A percentile compares a stretch with the other conserved stretches of the same genome.
Evolutionary conservation across 1,140 invertebrate genomes (phyloP).

Genomic region (Procambarus virginalis): DNA sequence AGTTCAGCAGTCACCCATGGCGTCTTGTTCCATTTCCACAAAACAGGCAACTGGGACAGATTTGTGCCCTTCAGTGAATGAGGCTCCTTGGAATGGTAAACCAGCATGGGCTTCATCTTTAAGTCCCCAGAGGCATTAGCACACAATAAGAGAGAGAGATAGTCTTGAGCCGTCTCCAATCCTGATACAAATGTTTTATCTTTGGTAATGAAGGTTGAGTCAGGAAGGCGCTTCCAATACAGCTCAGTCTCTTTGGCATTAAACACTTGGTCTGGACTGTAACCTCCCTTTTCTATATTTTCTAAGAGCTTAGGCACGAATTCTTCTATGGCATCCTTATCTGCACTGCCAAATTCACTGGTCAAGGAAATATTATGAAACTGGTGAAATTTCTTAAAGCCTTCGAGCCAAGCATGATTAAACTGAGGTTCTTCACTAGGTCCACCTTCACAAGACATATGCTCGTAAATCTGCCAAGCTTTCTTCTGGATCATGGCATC

Average conservation of each 20-base stretch:
- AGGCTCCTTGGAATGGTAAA: conserved; percentile 5
- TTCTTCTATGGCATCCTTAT: not conserved
- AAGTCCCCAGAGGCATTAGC: conserved; percentile 14
- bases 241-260: conserved; percentile 16
- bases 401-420: not conserved
- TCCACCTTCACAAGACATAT: not conserved
- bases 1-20: conserved; percentile 22
- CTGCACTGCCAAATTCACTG: conserved; percentile 1
- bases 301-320: not conserved
- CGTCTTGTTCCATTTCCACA: conserved; percentile 7
- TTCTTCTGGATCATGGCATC: not conserved
- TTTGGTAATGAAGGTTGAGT: not conserved
- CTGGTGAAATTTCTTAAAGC: not conserved
- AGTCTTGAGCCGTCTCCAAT: not conserved
- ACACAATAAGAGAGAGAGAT: conserved; percentile 8
- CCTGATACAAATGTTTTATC: not conserved
- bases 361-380: not conserved
- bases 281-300: not conserved
- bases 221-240: not conserved
- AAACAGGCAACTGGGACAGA: not conserved
- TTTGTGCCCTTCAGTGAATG: not conserved
- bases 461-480: not conserved
- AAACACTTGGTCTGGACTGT: not conserved
- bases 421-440: not conserved
- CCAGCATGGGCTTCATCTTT: conserved; percentile 8